These are phyloP conservation scores for Cryptomyrus ogoouensis DNA, from an alignment of 2,113 vertebrate genomes.

Conservation along the genomic window DNA sequence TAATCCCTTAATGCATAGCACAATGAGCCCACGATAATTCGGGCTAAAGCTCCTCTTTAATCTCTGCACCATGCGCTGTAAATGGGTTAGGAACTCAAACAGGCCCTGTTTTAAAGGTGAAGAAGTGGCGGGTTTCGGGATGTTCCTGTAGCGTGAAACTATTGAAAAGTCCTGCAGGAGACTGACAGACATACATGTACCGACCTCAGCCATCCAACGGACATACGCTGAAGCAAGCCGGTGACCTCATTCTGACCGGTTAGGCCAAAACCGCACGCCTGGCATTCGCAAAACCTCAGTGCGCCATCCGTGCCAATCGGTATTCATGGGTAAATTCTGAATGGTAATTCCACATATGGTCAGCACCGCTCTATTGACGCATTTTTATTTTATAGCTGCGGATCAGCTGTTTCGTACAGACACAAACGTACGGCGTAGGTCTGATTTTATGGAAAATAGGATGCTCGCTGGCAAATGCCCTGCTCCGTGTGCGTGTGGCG, in stretches of 20 bases:
- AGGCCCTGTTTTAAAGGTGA: neutral
- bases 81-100: neutral
- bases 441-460: neutral
- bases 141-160: neutral
- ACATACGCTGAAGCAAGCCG: neutral
- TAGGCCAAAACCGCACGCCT: neutral
- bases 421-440: neutral
- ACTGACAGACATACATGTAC: neutral
- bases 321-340: neutral
- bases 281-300: neutral
- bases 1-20: slow-evolving; percentile 9
- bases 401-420: neutral
- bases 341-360: neutral
- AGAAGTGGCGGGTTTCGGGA: neutral
- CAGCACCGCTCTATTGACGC: neutral
- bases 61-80: neutral
- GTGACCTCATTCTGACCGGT: neutral
- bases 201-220: neutral
- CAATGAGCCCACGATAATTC: neutral
- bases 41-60: neutral
- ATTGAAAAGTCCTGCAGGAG: neutral
- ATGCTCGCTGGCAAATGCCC: neutral
- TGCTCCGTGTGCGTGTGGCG: neutral
- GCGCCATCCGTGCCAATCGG: neutral
- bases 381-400: neutral